Base-by-base conservation (phyloP, 2,113 vertebrate species). In the Lepisosteus osseus region DNA sequence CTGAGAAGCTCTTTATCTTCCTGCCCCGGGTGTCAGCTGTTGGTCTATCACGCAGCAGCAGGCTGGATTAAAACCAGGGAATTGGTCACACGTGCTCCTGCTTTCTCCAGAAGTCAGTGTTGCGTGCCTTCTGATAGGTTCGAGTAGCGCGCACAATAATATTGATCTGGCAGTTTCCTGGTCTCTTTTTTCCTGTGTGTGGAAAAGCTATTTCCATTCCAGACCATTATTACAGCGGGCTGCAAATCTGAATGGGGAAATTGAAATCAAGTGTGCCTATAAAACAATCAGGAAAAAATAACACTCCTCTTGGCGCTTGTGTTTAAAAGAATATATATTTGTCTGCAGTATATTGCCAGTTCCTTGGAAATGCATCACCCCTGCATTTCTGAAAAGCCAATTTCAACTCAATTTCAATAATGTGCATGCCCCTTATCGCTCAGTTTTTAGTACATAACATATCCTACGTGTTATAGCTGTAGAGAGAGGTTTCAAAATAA, bases 111-210 rank as follows among this genome's bases (percentile, higher is more conserved):
- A 29, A 29, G 15, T 17, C 62, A 64, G 40, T 41, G 15, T 29
- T 6, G 44, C 57, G 11, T 59, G 6, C 8, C 63, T 61, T 56
- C 70, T 73, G 45, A 73, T 77, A 67, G 70, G 41, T 74, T 68
- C 65, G 68, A 73, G 74, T 73, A 65, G 41, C 54, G 68, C 65
- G 71, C 71, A 62, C 68, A 79, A 74, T 77, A 73, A 72, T 77
- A 79, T 71, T 41, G 73, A 77, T 82, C 76, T 75, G 71, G 67
- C 65, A 43, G 61, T 45, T 6, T 41, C 11, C 63, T 54, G 62
- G 61, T 54, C 47, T 67, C 54, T 71, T 70, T 77, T 54, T 47
- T 75, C 76, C 68, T 11, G 17, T 47, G 40, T 29, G 71, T 15
- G 56, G 63, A 65, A 69, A 76, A 73, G 54, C 62, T 40, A 57